Evolutionary conservation across 2,797 vertebrate genomes (phyloP).

Genomic region (Loris lydekkerianus): DNA sequence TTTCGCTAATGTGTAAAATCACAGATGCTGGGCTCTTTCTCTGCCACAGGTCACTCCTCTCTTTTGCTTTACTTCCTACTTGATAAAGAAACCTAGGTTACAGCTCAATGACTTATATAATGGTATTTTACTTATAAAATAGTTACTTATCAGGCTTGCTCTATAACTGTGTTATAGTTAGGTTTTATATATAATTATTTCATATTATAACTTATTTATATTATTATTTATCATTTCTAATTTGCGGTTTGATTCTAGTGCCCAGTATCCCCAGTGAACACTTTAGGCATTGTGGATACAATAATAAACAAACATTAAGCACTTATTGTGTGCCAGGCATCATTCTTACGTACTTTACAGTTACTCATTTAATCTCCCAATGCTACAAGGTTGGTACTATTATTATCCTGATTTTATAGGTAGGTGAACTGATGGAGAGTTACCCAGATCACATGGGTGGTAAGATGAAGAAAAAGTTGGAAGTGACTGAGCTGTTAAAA

Average conservation of each 20-base stretch:
- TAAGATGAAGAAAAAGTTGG: background rate
- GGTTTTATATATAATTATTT: background rate
- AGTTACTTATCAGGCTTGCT: background rate
- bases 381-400: background rate
- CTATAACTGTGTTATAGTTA: background rate
- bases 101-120: background rate
- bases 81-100: background rate
- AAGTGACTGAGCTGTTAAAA: background rate
- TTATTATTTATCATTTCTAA: constrained; percentile 56
- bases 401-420: background rate
- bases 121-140: background rate
- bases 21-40: background rate
- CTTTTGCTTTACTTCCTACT: constrained; percentile 34
- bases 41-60: too few species aligned
- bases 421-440: background rate
- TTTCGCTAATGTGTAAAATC: background rate
- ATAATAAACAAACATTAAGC: background rate
- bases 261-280: background rate
- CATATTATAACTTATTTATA: too few species aligned
- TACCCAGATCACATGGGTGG: background rate
- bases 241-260: background rate
- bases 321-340: background rate
- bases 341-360: constrained; percentile 18
- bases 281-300: constrained; percentile 13
- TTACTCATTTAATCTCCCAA: background rate